Evolutionary conservation across 2,113 vertebrate species (phyloP), one percentile per base, ranked within the genome.

Genomic region (Toxotes chatareus): DNA sequence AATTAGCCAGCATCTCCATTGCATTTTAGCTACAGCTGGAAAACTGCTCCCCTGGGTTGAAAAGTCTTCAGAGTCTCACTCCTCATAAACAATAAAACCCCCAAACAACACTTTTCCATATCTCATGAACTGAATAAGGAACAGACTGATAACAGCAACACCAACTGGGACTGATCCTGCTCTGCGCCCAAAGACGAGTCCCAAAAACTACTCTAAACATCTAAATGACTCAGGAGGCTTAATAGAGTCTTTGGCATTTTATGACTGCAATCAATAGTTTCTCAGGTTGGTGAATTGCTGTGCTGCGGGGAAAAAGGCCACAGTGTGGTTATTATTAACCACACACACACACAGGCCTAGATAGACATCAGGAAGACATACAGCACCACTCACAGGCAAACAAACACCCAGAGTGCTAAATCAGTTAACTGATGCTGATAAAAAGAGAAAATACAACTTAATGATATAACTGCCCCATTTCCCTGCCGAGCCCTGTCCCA

Each of bases 201-300:
- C 46, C 79, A 5, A 10, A 60, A 55, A 55, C 44, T 16, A 10
- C 31, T 23, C 23, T 23, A 70, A 77, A 56, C 44, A 71, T 8
- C 56, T 36, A 76, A 77, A 78, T 69, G 32, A 62, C 40, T 12
- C 64, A 10, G 13, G 46, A 32, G 65, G 1, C 32, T 63, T 65
- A 72, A 73, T 17, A 17, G 63, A 66, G 42, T 62, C 5, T 14
- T 74, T 53, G 70, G 36, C 56, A 55, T 85, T 81, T 80, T 70
- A 61, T 5, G 1, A 63, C 51, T 0, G 10, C 55, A 40, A 57
- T 70, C 60, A 71, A 64, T 56, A 57, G 40, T 16, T 53, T 57
- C 57, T 46, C 44, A 64, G 55, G 23, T 59, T 44, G 55, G 23
- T 63, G 7, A 63, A 66, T 34, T 34, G 10, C 44, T 31, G 40